phyloP scores from a whole-genome alignment of 2,797 vertebrate genomes.

The Mionectes olivaceus region DNA sequence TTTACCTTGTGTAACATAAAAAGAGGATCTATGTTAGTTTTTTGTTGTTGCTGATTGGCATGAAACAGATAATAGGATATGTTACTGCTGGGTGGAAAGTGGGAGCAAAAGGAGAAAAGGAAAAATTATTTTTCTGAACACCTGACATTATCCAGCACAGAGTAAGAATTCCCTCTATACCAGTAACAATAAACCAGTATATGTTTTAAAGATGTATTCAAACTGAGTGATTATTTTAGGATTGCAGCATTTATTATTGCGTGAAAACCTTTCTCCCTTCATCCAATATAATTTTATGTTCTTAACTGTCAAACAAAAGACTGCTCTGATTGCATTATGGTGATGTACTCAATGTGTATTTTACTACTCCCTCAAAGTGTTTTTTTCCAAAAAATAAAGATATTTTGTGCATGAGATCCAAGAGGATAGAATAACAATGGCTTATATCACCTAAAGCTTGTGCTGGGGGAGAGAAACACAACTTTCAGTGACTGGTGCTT shows the following conservation, averaged over 20 bases:
- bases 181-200: neutral
- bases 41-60: neutral
- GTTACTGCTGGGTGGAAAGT: neutral
- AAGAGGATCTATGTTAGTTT: neutral
- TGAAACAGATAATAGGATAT: neutral
- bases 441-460: neutral
- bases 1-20: neutral
- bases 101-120: neutral
- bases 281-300: neutral
- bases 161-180: neutral
- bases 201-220: neutral
- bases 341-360: neutral
- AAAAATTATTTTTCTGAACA: neutral
- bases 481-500: neutral
- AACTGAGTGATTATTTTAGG: slow-evolving; percentile 17
- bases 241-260: neutral
- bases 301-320: neutral
- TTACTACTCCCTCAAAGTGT: neutral
- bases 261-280: neutral
- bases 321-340: neutral
- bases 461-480: neutral
- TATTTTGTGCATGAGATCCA: neutral
- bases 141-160: neutral
- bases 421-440: neutral
- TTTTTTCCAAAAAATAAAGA: neutral